Base-by-base conservation (phyloP, 1,140 invertebrate species). In the Drosophila novamexicana region DNA sequence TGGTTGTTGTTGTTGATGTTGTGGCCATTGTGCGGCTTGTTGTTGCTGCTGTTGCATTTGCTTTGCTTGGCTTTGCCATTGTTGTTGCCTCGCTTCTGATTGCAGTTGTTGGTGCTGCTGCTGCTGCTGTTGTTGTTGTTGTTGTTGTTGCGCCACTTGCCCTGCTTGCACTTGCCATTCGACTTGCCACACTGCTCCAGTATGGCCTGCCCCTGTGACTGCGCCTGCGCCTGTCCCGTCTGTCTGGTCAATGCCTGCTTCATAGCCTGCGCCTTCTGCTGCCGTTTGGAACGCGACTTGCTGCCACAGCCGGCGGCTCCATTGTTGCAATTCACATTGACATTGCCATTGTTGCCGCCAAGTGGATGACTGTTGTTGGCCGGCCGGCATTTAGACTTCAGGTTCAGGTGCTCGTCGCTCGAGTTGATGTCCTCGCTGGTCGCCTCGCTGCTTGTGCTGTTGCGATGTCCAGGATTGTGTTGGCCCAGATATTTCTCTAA, bases 361-460 rank as follows among this genome's bases (percentile, higher is more conserved):
- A 3, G 22, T 22, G 22, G 22, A 3, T 22, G 22, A 22, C 22
- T 22, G 44, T 52, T 58, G 34, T 10, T 68, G 63, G 44, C 8
- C 58, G 22, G 47, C 69, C 70, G 39, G 40, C 39, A 47, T 16
- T 84, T 81, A 39, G 75, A 47, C 34, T 82, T 83, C 22, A 29
- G 22, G 18, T 57, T 54, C 29, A 85, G 49, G 3, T 89, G 85
- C 59, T 92, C 91, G 34, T 91, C 73, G 32, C 89, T 91, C 12
- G 86, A 91, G 29, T 79, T 77, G 6, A 83, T 81, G 54, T 91
- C 90, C 70, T 91, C 88, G 77, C 88, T 91, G 63, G 91, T 80
- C n/a, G 81, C 71, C 64, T 91, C 91, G 61, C 91, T 92, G 54
- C 90, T 81, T 59, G 89, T 91, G 74, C 91, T 92, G 47, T 92